These are phyloP conservation scores for Coenonympha glycerion DNA, from an alignment of 2,888 invertebrate genomes.

Conservation along the genomic window DNA sequence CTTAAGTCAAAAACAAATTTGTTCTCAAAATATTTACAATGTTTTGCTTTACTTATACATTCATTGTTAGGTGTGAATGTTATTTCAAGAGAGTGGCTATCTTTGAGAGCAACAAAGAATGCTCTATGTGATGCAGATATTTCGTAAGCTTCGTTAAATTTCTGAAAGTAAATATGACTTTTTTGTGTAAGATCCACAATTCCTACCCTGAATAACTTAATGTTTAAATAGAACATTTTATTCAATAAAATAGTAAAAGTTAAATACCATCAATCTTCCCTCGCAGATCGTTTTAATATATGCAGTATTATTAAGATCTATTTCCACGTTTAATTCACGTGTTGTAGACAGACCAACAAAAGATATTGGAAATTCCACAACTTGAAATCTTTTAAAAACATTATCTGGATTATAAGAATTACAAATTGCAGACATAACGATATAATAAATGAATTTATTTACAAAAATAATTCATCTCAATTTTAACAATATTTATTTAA, in stretches of 20 bases:
- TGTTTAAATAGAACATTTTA: too few relatives aligned
- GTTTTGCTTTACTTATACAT: constrained; percentile 55
- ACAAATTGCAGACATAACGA: constrained; percentile 39
- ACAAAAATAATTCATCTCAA: constrained; percentile 2
- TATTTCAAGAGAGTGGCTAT: constrained; percentile 44
- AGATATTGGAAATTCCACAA: constrained; percentile 60
- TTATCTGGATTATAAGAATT: constrained; percentile 47
- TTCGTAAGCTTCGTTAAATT: constrained; percentile 58
- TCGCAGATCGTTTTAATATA: constrained; percentile 58
- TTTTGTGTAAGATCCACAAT: too few relatives aligned
- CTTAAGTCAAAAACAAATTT: constrained; percentile 62
- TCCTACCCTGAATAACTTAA: too few relatives aligned
- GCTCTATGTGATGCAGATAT: constrained; percentile 66
- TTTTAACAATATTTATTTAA: too few relatives aligned
- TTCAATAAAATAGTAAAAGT: neutral
- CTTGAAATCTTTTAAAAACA: constrained; percentile 53
- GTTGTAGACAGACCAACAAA: constrained; percentile 53
- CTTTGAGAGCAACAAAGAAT: constrained; percentile 41
- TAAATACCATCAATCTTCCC: constrained; percentile 50
- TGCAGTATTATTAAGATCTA: constrained; percentile 47
- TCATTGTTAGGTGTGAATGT: constrained; percentile 57
- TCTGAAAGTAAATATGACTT: constrained; percentile 39
- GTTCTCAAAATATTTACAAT: constrained; percentile 41
- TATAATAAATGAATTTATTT: constrained; percentile 1
- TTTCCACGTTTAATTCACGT: constrained; percentile 48